Evolutionary conservation across 2,888 invertebrate species (phyloP), one percentile per base, ranked within the genome.

Genomic region (Apodemia mormo): DNA sequence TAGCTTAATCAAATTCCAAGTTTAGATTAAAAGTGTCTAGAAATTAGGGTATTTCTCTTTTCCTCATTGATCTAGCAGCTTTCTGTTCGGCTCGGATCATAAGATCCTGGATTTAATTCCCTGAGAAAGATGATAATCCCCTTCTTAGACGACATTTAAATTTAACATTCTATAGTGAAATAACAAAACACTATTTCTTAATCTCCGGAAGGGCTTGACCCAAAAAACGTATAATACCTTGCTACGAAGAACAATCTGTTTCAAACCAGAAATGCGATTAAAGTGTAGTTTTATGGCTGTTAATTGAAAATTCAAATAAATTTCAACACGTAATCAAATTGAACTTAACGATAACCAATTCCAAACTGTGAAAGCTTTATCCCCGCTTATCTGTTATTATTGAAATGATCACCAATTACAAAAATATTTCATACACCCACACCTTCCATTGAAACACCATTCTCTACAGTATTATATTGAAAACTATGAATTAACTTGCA

Each of bases 381-480:
- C 61, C 37, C 37, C 37, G 1, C 33, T 61, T 61, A 61, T 61
- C 61, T 61, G 33, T 61, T 61, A 61, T 61, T 61, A 61, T 61
- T 61, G 61, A 61, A 61, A 33, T 61, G 61, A 61, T 61, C 61
- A 61, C 61, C 61, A 61, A 61, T 61, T 61, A 61, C 61, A 14
- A 61, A 61, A 61, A 61, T 33, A 61, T 61, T 61, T 61, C 61
- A 37, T 61, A 33, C 61, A 33, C 61, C 61, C 61, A 61, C 61
- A 7, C 61, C 33, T 61, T 12, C 61, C 7, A 61, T 61, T 61
- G 61, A 61, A 33, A 61, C 12, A 12, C 58, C 33, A 61, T 33
- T 61, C 37, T 61, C 61, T 7, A 7, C 61, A 33, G 14, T 61
- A 61, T 58, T 5, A 58, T 12, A 61, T 61, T 33, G 33, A 61